Percentiles rank a stretch among this genome's conserved stretches.
These are phyloP conservation scores for Numida meleagris DNA, from an alignment of 2,113 vertebrate species.

Conservation along the genomic window DNA sequence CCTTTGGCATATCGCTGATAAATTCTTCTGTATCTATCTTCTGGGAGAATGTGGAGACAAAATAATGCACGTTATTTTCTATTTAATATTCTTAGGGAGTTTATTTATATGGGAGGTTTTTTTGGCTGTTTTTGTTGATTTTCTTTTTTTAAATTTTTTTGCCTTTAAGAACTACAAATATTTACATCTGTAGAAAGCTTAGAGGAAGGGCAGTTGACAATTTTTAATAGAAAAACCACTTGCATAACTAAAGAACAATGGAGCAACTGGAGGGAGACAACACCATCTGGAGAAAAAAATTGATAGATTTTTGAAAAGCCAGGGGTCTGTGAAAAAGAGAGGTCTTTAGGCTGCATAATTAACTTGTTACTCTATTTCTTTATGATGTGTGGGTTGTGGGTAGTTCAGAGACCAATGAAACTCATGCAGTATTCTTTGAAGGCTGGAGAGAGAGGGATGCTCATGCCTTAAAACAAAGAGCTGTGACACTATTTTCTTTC, in stretches of 20 bases:
- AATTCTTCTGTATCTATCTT: not conserved
- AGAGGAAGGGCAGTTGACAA: conserved; percentile 20
- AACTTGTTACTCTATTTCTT: conserved; percentile 26
- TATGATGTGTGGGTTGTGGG: not conserved
- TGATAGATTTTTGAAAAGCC: conserved; percentile 22
- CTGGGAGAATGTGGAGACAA: not conserved
- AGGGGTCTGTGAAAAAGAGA: conserved; percentile 6
- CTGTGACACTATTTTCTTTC: too few species aligned
- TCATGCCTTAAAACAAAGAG: not conserved
- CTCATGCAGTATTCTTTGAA: not conserved
- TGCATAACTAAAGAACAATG: conserved; percentile 1
- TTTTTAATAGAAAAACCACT: conserved; percentile 39
- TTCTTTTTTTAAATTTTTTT: not conserved
- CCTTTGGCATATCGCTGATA: not conserved
- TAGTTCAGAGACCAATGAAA: not conserved
- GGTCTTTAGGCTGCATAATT: conserved; percentile 8
- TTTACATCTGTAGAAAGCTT: conserved; percentile 19
- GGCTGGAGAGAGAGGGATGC: not conserved
- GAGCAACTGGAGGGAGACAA: conserved; percentile 38
- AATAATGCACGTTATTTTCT: not conserved
- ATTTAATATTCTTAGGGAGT: not conserved
- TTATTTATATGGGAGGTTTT: accelerated
- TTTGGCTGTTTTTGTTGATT: not conserved
- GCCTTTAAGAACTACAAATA: not conserved
- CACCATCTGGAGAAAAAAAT: conserved; percentile 37